These are phyloP conservation scores for Tipula unca DNA, from an alignment of 2,888 invertebrate genomes.

Conservation along the genomic window DNA sequence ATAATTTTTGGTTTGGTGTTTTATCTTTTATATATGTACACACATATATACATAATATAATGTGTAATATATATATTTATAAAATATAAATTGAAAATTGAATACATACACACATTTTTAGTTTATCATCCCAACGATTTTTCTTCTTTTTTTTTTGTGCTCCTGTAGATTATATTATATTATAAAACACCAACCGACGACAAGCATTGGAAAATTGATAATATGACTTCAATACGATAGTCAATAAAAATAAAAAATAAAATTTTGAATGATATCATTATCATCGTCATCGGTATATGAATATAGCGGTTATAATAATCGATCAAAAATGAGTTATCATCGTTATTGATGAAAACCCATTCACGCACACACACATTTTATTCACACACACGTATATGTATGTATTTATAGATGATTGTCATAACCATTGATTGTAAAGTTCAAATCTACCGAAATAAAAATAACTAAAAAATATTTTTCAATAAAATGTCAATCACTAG, in stretches of 20 bases:
- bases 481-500: background rate
- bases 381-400: background rate
- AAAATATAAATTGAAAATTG: background rate
- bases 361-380: background rate
- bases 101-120: background rate
- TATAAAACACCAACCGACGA: background rate
- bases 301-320: background rate
- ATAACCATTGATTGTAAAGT: background rate
- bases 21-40: background rate
- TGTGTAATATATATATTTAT: background rate
- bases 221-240: background rate
- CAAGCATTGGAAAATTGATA: background rate
- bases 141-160: background rate
- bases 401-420: background rate
- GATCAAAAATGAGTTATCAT: conserved; percentile 14
- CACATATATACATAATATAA: background rate
- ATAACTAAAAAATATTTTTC: background rate
- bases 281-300: background rate
- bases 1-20: background rate
- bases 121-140: background rate
- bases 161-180: background rate
- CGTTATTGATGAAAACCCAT: background rate
- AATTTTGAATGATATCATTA: background rate
- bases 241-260: background rate
- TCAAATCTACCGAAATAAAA: background rate